Evolutionary conservation across 2,113 vertebrate species (phyloP), one percentile per base, ranked within the genome.

Genomic region (Arenaria interpres): DNA sequence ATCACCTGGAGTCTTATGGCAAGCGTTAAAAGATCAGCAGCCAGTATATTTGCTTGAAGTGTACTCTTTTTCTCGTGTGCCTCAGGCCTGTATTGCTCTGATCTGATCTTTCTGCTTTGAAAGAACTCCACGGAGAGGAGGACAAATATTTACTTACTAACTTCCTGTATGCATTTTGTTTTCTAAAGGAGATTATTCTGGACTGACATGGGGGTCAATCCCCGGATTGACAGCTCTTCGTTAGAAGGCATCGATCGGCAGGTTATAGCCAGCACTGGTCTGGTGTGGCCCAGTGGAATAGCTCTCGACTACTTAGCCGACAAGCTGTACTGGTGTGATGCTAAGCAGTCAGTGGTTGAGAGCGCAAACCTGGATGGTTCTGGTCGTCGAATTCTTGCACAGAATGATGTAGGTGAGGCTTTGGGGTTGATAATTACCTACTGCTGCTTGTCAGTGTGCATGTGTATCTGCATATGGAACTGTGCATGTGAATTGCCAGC

Each of bases 321-420:
- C 90, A 98, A 97, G 32, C 27, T 99, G 71, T 99, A 99, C 81
- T 99, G 99, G 99, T 99, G 99, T 7, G 99, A 99, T 96, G 96
- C 98, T 76, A 97, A 96, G 77, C 97, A 56, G 54, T 98, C 98
- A 3, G 75, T 98, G 88, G 94, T 99, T 41, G 99, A 99, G 96
- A 98, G 97, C 0, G 97, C 99, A 15, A 96, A 97, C 51, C 98
- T 99, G 97, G 99, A 99, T 74, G 99, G 99, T 46, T 99, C 99
- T 18, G 94, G 97, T 72, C 98, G 99, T 43, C 98, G n/a, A 89
- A 93, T 98, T 84, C 98, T 99, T 97, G 95, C 95, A 94, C 98
- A 98, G 98, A 99, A 99, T 73, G 98, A 99, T 98, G 99, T 99
- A 99, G 99, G 99, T 99, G 98, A 99, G 99, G 97, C 97, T 98